Conservation (phyloP, 1,140 invertebrate genomes). For the Megalonaias nervosa region DNA sequence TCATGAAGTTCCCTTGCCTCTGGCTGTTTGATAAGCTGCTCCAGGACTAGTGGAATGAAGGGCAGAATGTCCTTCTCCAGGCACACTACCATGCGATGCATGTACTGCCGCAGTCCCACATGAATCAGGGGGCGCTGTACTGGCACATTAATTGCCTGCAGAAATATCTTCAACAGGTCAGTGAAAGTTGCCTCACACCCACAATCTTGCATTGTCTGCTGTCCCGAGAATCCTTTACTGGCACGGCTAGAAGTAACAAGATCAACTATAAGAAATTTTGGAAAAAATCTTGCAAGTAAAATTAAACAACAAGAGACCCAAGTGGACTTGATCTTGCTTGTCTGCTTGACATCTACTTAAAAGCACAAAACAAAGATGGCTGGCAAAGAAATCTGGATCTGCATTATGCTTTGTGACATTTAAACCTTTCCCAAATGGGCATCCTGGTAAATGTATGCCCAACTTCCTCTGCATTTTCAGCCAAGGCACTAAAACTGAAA, state of each 20-base stretch:
- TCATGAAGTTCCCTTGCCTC: conserved; percentile 74
- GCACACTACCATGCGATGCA: conserved; percentile 78
- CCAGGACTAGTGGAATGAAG: conserved; percentile 74
- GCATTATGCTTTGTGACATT: too few species aligned
- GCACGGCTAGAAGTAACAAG: conserved; percentile 67
- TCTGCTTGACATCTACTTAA: neutral
- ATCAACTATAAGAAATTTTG: too few species aligned
- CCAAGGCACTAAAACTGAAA: too few species aligned
- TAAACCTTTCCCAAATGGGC: too few species aligned
- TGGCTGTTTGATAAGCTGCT: conserved; percentile 73
- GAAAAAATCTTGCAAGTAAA: too few species aligned
- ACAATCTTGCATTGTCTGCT: conserved; percentile 74
- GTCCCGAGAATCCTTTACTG: conserved; percentile 77
- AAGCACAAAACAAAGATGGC: too few species aligned
- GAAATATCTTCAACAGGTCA: conserved; percentile 74
- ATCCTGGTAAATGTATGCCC: too few species aligned
- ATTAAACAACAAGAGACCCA: too few species aligned
- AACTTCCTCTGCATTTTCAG: too few species aligned
- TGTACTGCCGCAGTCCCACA: conserved; percentile 74
- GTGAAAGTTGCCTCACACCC: conserved; percentile 74
- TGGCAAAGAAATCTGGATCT: too few species aligned
- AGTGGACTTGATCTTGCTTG: neutral
- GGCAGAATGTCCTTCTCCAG: conserved; percentile 76
- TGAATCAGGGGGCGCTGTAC: conserved; percentile 66
- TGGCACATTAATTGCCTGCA: conserved; percentile 72